Base-by-base conservation (phyloP, 2,113 vertebrate species). In the Agelaius phoeniceus region DNA sequence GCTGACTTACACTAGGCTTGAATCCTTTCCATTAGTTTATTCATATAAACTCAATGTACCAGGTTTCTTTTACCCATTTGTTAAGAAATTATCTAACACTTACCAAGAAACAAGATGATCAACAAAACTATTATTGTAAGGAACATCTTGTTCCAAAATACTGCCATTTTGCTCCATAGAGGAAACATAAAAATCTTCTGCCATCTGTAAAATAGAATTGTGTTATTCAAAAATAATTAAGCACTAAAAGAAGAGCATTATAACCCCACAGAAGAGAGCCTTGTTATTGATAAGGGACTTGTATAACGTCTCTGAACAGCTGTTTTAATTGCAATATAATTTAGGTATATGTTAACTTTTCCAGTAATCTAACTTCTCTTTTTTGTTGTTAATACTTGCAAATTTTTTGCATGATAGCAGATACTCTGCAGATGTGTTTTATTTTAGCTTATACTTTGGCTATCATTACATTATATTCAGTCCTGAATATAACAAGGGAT, bases 61-160 rank as follows among this genome's bases (percentile, higher is more conserved):
- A 44, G 6, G 2, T 24, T 30, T n/a, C 37, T 74, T 62, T 28
- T 24, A 2, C 2, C 20, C 37, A 33, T 69, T 75, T 71, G 23
- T 61, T 95, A 84, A 87, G 52, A n/a, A 92, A 31, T 86, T 71
- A 83, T 76, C 75, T 71, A 85, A 43, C 94, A 98, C 98, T 98
- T 97, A 99, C 99, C 99, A 71, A 99, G 94, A 97, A 99, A 99
- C 31, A 99, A 98, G 96, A 99, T 85, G 89, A 99, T 98, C 71
- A 99, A 97, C 48, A 99, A 96, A 95, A 99, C 96, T 95, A 99
- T 99, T 96, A 99, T 99, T 37, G 99, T 98, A 90, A 99, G 98
- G 92, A 99, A 99, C 84, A 97, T 98, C 94, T 98, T 99, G 97
- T 99, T 99, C 99, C 99, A 99, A 67, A 99, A 99, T 43, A 97